A percentile compares a stretch with the other conserved stretches of the same genome.
Conservation (phyloP, 53 echinoderm and acorn worm genomes). For the Temnopleurus reevesii region DNA sequence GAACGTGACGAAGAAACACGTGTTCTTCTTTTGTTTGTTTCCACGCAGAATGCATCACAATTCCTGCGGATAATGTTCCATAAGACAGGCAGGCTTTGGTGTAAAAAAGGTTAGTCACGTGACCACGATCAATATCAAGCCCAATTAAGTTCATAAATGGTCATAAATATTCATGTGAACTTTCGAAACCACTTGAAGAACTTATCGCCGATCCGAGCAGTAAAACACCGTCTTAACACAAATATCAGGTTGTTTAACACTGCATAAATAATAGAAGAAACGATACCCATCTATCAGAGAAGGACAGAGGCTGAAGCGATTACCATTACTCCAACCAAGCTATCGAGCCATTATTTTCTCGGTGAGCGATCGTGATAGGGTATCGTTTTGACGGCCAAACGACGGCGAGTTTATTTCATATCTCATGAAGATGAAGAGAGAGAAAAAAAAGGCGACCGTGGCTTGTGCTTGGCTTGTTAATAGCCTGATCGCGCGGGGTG, state of each 20-base stretch:
- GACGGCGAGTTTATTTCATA: slow-evolving; percentile 43
- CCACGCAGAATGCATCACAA: slow-evolving; percentile 2
- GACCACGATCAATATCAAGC: slow-evolving; percentile 51
- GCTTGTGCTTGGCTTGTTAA: slow-evolving; percentile 56
- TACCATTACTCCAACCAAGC: slow-evolving; percentile 26
- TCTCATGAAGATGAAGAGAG: slow-evolving; percentile 9
- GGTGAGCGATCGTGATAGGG: slow-evolving; percentile 29
- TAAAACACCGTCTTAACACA: slow-evolving; percentile 60
- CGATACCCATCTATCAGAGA: slow-evolving; percentile 16
- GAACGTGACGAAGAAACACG: not conserved
- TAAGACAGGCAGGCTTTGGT: slow-evolving; percentile 5
- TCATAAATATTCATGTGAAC: slow-evolving; percentile 60
- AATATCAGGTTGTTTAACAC: slow-evolving; percentile 53
- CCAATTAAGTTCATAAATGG: slow-evolving; percentile 57
- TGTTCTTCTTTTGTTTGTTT: not conserved
- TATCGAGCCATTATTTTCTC: slow-evolving; percentile 37
- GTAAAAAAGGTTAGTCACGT: slow-evolving; percentile 49
- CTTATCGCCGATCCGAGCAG: slow-evolving; percentile 46
- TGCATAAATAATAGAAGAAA: slow-evolving; percentile 49
- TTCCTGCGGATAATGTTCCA: slow-evolving; percentile 14
- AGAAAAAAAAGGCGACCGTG: not conserved
- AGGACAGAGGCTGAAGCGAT: not conserved
- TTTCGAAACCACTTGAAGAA: slow-evolving; percentile 54
- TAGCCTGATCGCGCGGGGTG: slow-evolving; percentile 34
- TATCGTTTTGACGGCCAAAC: slow-evolving; percentile 27